phyloP scores from a whole-genome alignment of 1,140 invertebrate species.

The Ips typographus region DNA sequence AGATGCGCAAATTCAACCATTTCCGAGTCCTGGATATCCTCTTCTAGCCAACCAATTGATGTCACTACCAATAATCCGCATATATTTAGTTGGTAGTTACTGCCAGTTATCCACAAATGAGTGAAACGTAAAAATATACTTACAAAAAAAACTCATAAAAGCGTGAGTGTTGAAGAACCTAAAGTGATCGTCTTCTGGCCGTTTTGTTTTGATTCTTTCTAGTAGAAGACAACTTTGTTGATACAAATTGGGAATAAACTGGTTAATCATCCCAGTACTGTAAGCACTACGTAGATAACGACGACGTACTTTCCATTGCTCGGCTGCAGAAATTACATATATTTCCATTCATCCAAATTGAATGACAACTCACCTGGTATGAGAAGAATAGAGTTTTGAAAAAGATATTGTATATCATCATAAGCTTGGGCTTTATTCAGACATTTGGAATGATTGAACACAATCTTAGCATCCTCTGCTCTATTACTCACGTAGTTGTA shows the following conservation, averaged over 20 bases:
- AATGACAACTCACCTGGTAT: not conserved
- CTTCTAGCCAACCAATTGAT: not conserved
- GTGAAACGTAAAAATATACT: not conserved
- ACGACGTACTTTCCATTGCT: constrained; percentile 4
- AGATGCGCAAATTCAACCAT: not conserved
- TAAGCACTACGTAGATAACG: constrained; percentile 1
- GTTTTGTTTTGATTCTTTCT: not conserved
- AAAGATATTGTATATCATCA: not conserved
- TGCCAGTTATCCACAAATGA: not conserved
- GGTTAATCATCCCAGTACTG: not conserved
- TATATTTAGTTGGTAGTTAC: not conserved
- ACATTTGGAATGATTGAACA: constrained; percentile 11
- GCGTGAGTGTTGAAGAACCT: constrained; percentile 12
- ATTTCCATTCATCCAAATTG: not conserved
- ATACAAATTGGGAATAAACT: not conserved
- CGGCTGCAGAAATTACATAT: not conserved
- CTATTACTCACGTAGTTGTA: constrained; percentile 4
- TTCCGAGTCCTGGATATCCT: not conserved
- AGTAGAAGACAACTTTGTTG: not conserved
- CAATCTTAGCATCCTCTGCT: constrained; percentile 7
- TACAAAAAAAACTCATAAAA: constrained; percentile 13
- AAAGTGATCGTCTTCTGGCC: constrained; percentile 1
- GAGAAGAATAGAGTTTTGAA: not conserved
- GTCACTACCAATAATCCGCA: not conserved
- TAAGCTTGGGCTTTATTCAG: constrained; percentile 2